Evolutionary conservation across 2,888 invertebrate species (phyloP), one percentile per base, ranked within the genome.

Genomic region (Ochropleura leucogaster): DNA sequence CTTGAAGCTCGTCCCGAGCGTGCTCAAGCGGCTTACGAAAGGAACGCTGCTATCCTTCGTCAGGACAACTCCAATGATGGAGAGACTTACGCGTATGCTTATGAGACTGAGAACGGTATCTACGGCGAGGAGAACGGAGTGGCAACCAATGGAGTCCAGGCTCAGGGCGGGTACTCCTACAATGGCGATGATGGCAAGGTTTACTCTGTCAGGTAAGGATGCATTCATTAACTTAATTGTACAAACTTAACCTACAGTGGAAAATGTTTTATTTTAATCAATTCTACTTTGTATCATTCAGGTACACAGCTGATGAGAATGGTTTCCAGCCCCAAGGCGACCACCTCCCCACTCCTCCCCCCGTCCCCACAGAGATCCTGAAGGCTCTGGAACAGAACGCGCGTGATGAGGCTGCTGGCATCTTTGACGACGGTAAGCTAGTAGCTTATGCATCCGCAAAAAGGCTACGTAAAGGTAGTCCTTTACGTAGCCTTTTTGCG

Each of bases 21-120:
- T 8, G 88, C 94, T n/a, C 94, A 94, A 71, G 94, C 95, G 51
- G 89, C 93, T 18, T 88, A 91, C 10, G 96, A 96, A 80, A 95
- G 94, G 78, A 94, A 92, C 63, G 95, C 96, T 46, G 95, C 93
- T 30, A 94, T 96, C 51, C 92, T 96, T 72, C 94, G 96, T 49
- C 94, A 94, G 81, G 93, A 94, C 69, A 93, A 90, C 75, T 89
- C 93, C 46, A 95, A 95, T 75, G 92, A 96, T 88, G 96, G 95
- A 77, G 94, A 96, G 68, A 91, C 90, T 55, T 96, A 93, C 80
- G 90, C 94, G 0, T 96, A 94, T 64, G 92, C 93, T 72, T 96
- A 91, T 83, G 95, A 96, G 82, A 96, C 96, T 57, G 95, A 96
- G 73, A 96, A 96, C 77, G 96, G 96, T 4, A 96, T 96, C 57